A percentile compares a stretch with the other conserved stretches of the same genome.
phyloP scores from a whole-genome alignment of 2,888 invertebrate genomes.

The Scaptomyza cyrtandrae region DNA sequence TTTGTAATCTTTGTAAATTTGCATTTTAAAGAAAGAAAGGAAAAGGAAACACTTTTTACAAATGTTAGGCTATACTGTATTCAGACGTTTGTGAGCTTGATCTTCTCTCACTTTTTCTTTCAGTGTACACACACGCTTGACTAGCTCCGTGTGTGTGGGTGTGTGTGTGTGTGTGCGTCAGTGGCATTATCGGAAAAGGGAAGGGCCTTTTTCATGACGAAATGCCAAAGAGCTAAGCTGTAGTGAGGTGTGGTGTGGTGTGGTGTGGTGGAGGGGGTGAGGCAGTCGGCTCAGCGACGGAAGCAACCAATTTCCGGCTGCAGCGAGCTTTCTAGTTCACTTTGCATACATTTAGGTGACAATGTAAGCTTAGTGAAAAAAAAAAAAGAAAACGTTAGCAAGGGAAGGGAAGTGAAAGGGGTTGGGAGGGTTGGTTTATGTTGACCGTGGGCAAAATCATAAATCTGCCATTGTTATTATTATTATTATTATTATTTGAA shows the following conservation, averaged over 20 bases:
- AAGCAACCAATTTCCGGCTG: constrained; percentile 70
- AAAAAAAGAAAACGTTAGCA: not conserved
- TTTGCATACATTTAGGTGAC: constrained; percentile 61
- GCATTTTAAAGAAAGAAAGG: too few relatives aligned
- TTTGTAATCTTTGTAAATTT: too few relatives aligned
- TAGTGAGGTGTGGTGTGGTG: not conserved
- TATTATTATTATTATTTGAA: constrained; percentile 44
- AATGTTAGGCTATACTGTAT: too few relatives aligned
- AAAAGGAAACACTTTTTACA: too few relatives aligned
- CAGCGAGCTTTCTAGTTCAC: constrained; percentile 45
- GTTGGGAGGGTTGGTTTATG: not conserved
- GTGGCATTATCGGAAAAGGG: not conserved
- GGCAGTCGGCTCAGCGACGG: constrained; percentile 45
- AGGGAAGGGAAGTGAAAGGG: not conserved
- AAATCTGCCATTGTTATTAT: constrained; percentile 55
- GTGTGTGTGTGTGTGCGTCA: constrained; percentile 3
- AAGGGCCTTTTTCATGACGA: too few relatives aligned
- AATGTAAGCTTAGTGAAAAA: not conserved
- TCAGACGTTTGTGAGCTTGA: too few relatives aligned
- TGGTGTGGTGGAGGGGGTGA: not conserved
- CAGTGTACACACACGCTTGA: constrained; percentile 7
- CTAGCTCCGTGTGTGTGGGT: not conserved
- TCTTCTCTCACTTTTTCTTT: not conserved
- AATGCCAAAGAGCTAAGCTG: not conserved
- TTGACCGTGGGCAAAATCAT: constrained; percentile 36